A percentile compares a stretch with the other conserved stretches of the same genome.
These are phyloP conservation scores for Tachysurus vachellii DNA, from an alignment of 2,113 vertebrate genomes.

Conservation along the genomic window DNA sequence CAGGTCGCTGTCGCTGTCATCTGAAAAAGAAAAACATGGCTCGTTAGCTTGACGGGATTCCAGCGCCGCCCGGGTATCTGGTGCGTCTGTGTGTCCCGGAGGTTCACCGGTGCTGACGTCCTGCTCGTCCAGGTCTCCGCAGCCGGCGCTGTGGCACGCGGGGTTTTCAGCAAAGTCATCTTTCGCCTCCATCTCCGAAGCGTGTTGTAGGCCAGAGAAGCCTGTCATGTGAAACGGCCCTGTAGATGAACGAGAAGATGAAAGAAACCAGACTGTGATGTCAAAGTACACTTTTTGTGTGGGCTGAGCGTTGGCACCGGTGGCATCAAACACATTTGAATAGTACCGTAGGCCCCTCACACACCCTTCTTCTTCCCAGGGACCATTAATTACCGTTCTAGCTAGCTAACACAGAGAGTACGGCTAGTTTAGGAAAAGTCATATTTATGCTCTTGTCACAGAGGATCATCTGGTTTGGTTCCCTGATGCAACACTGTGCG, in stretches of 20 bases:
- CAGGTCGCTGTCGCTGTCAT: slow-evolving; percentile 77
- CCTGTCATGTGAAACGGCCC: slow-evolving; percentile 78
- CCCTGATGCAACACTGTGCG: too few relatives aligned
- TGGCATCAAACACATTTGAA: neutral
- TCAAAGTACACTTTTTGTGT: neutral
- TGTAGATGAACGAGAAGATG: neutral
- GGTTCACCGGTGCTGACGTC: slow-evolving; percentile 73
- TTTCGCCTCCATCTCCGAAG: slow-evolving; percentile 76
- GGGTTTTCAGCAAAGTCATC: slow-evolving; percentile 75
- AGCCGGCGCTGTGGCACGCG: slow-evolving; percentile 76
- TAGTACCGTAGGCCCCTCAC: neutral
- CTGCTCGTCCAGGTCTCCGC: slow-evolving; percentile 73
- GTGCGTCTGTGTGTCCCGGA: neutral
- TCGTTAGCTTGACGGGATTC: neutral
- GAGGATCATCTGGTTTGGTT: too few relatives aligned
- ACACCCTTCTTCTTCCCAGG: neutral
- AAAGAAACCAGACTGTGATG: neutral
- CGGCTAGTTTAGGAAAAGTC: too few relatives aligned
- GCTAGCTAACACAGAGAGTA: neutral
- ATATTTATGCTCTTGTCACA: too few relatives aligned
- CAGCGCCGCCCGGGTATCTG: neutral
- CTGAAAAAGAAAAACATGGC: slow-evolving; percentile 62
- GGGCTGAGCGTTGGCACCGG: neutral
- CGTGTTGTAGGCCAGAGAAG: slow-evolving; percentile 71
- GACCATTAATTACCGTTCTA: neutral